Conservation (phyloP, 2,113 vertebrate species). For the Phodopus roborovskii region DNA sequence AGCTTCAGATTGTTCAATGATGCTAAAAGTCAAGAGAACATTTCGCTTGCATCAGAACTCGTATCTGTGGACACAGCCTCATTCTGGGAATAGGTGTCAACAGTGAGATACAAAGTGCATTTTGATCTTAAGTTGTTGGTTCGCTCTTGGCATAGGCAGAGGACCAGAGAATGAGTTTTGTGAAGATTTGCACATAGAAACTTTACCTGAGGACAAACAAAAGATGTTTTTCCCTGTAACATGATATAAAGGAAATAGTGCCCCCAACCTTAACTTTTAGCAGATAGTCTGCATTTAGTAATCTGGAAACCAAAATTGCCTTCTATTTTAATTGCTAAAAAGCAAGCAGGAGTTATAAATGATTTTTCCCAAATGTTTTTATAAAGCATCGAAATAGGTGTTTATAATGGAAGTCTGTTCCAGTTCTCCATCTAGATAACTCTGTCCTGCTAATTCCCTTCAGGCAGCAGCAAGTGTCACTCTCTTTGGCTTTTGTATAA, state of each 20-base stretch:
- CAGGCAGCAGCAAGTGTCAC: not conserved
- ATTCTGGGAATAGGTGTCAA: not conserved
- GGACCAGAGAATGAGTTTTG: rapidly evolving
- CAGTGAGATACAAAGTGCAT: not conserved
- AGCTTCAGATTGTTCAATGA: conserved; percentile 44
- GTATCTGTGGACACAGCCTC: not conserved
- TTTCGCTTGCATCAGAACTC: not conserved
- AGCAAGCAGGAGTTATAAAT: conserved; percentile 59
- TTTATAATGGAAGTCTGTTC: conserved; percentile 54
- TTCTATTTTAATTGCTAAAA: conserved; percentile 69
- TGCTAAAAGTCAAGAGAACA: conserved; percentile 9
- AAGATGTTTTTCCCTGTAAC: conserved; percentile 21
- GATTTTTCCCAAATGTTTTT: conserved; percentile 56
- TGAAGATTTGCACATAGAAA: conserved; percentile 18
- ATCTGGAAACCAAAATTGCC: conserved; percentile 62
- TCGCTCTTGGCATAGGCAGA: not conserved
- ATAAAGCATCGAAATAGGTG: conserved; percentile 61
- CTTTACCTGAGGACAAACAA: not conserved
- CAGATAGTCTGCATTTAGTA: conserved; percentile 45
- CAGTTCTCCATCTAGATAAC: conserved; percentile 63
- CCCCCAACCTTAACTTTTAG: not conserved
- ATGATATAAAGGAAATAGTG: conserved; percentile 29
- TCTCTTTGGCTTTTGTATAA: conserved; percentile 67
- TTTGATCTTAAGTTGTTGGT: not conserved
- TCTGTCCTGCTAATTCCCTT: conserved; percentile 53